Conservation (phyloP, 2,113 vertebrate species). For the Pagrus major region DNA sequence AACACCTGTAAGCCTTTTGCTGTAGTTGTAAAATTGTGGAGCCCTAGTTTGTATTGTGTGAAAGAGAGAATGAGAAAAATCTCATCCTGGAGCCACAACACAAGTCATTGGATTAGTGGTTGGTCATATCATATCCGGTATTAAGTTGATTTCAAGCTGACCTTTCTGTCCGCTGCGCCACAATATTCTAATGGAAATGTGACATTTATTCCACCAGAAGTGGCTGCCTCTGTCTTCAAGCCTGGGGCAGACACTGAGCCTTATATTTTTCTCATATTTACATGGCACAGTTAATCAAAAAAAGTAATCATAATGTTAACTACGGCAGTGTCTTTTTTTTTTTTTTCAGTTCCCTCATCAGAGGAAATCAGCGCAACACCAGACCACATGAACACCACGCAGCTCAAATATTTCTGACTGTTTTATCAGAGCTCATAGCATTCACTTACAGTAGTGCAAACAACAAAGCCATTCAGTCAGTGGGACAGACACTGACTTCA, state of each 20-base stretch:
- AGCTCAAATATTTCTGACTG: not conserved
- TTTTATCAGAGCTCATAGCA: too few species aligned
- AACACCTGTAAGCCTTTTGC: not conserved
- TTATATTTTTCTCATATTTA: not conserved
- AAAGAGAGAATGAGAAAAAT: conserved; percentile 14
- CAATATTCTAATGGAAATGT: conserved; percentile 48
- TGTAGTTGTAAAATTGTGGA: not conserved
- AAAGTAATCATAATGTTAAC: conserved; percentile 15
- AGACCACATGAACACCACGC: not conserved
- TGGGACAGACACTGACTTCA: conserved; percentile 17
- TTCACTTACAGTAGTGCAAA: not conserved
- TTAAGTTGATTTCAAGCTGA: conserved; percentile 28
- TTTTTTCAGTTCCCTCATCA: conserved; percentile 20
- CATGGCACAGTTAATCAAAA: conserved; percentile 10
- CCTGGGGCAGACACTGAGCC: not conserved
- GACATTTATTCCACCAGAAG: conserved; percentile 28
- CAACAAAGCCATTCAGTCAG: conserved; percentile 30
- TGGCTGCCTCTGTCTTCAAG: conserved; percentile 4
- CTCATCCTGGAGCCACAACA: not conserved
- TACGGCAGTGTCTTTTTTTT: not conserved
- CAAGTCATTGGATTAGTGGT: conserved; percentile 7
- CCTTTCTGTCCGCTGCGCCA: conserved; percentile 31
- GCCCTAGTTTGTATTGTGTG: not conserved
- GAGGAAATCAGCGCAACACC: not conserved
- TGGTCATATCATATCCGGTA: conserved; percentile 1